phyloP scores from a whole-genome alignment of 2,113 vertebrate species.

The Mormoops blainvillei region DNA sequence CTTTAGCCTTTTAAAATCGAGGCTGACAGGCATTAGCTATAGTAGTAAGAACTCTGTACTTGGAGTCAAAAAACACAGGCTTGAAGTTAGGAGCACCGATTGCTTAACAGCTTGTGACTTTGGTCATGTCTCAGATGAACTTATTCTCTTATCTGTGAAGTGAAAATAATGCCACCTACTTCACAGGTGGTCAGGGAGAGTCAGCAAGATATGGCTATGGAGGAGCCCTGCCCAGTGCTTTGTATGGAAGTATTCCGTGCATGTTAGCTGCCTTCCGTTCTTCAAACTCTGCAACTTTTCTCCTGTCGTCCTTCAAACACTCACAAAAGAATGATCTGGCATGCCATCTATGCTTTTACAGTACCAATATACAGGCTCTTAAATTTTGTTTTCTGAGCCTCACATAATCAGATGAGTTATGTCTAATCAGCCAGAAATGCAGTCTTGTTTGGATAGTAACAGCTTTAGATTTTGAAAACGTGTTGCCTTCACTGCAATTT shows the following conservation, averaged over 20 bases:
- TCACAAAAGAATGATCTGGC: not conserved
- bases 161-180: not conserved
- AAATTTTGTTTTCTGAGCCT: slow-evolving; percentile 17
- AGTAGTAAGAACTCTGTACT: not conserved
- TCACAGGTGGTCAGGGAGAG: not conserved
- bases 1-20: not conserved
- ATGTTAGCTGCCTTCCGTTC: not conserved
- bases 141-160: not conserved
- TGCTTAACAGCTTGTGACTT: not conserved
- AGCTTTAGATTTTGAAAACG: not conserved
- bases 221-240: too few species aligned
- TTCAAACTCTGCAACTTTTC: not conserved
- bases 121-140: not conserved
- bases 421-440: not conserved
- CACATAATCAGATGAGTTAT: not conserved
- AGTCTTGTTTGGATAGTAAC: not conserved
- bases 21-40: not conserved
- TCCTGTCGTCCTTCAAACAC: not conserved
- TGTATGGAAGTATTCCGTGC: fast-evolving
- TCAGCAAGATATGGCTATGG: fast-evolving
- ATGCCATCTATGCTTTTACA: not conserved
- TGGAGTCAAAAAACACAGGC: not conserved
- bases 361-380: not conserved
- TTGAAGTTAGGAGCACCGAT: not conserved
- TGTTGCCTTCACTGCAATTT: slow-evolving; percentile 36